Percentiles rank a stretch among this genome's conserved stretches.
These are phyloP conservation scores for Zelostemma sp. DNA, from an alignment of 1,140 invertebrate genomes.

Conservation along the genomic window DNA sequence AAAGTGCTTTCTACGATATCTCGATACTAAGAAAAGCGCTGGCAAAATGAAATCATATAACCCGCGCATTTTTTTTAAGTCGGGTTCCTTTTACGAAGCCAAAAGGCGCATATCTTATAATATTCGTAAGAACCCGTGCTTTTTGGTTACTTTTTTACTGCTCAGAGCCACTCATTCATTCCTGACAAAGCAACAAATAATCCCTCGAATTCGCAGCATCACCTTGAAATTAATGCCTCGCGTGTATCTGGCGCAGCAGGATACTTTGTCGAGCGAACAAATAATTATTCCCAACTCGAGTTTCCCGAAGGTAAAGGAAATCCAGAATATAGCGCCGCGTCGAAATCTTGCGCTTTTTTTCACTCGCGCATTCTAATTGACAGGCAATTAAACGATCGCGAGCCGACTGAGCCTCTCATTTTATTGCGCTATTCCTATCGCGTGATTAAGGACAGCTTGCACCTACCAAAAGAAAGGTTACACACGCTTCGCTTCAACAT, in stretches of 20 bases:
- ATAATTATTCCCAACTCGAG: slow-evolving; percentile 8
- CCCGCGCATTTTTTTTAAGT: too few species aligned
- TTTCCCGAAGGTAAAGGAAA: slow-evolving; percentile 15
- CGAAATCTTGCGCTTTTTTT: neutral
- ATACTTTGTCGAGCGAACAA: slow-evolving; percentile 4
- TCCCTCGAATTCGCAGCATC: slow-evolving; percentile 8
- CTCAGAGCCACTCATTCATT: neutral
- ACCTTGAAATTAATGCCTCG: slow-evolving; percentile 6
- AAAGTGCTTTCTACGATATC: too few species aligned
- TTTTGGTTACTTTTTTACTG: neutral
- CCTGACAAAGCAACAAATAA: slow-evolving; percentile 4
- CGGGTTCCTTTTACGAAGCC: too few species aligned
- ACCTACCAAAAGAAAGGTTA: slow-evolving; percentile 18
- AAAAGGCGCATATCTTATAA: too few species aligned
- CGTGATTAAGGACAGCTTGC: slow-evolving; percentile 44
- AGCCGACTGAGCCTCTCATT: slow-evolving; percentile 14
- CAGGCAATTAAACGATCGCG: slow-evolving; percentile 46
- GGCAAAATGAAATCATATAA: too few species aligned
- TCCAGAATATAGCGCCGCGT: neutral
- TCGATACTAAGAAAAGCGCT: too few species aligned
- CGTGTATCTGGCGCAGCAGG: slow-evolving; percentile 6
- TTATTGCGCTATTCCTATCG: slow-evolving; percentile 20
- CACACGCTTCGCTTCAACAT: neutral
- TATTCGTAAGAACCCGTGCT: too few species aligned
- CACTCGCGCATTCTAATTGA: slow-evolving; percentile 26